Percentiles rank a stretch among this genome's conserved stretches.
Evolutionary conservation across 1,140 invertebrate species (phyloP).

Genomic region (Akabosia matsudoensis): DNA sequence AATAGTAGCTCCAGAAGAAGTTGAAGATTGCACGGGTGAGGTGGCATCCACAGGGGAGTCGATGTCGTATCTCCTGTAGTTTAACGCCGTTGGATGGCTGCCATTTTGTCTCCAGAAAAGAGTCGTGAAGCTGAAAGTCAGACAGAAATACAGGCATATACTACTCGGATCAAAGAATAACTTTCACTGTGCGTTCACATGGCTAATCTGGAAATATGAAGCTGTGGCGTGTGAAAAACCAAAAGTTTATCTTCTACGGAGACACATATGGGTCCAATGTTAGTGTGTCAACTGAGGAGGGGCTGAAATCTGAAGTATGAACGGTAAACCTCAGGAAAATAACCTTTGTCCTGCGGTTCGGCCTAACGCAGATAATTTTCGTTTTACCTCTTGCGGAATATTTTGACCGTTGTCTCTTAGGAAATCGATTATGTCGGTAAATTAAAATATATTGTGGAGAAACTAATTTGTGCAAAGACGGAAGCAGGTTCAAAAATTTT

Average conservation of each 20-base stretch:
- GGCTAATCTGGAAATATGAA: background rate
- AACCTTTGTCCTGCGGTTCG: too few species aligned
- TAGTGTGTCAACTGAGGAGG: background rate
- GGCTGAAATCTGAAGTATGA: too few species aligned
- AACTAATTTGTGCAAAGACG: too few species aligned
- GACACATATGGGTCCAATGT: background rate
- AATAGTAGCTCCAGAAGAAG: background rate
- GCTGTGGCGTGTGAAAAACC: background rate
- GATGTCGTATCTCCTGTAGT: background rate
- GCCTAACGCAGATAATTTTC: too few species aligned
- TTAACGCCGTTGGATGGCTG: constrained; percentile 10
- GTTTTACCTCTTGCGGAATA: too few species aligned
- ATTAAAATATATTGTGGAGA: too few species aligned
- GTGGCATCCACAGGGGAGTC: background rate
- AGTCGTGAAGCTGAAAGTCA: constrained; percentile 15
- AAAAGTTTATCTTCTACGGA: background rate
- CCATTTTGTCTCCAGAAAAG: constrained; percentile 25
- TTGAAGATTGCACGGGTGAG: background rate
- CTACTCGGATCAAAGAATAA: background rate
- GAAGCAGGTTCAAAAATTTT: too few species aligned
- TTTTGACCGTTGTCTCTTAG: too few species aligned
- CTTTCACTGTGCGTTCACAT: background rate
- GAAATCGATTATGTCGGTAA: too few species aligned
- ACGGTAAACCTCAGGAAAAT: too few species aligned
- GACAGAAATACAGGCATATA: background rate